Evolutionary conservation across 2,888 invertebrate genomes (phyloP).

Genomic region (Argyresthia goedartella): DNA sequence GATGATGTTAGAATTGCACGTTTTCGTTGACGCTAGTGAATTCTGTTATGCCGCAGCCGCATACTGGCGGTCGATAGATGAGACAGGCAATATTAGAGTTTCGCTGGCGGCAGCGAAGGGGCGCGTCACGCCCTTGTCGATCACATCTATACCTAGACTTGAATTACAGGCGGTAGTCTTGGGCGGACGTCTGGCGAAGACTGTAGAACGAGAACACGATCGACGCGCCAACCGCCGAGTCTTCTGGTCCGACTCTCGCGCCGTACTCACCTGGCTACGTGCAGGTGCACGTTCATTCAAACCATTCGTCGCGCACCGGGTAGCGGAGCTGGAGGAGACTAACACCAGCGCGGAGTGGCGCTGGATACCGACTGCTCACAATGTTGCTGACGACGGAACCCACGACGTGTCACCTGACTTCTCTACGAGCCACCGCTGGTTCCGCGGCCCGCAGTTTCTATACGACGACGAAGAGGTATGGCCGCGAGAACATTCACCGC

Average conservation of each 20-base stretch:
- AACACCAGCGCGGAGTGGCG: background rate
- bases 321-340: background rate
- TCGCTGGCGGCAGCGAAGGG: constrained; percentile 9
- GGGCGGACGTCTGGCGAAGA: constrained; percentile 9
- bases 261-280: constrained; percentile 3
- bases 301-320: background rate
- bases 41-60: background rate
- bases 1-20: too few relatives aligned
- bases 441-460: background rate
- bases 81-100: constrained; percentile 1
- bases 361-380: background rate
- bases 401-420: background rate
- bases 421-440: background rate
- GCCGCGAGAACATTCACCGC: background rate
- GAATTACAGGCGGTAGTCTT: constrained; percentile 9
- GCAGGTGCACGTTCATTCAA: background rate
- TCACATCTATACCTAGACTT: constrained; percentile 7
- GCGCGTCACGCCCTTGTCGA: constrained; percentile 7
- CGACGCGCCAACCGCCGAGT: background rate
- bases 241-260: constrained; percentile 9
- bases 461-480: background rate
- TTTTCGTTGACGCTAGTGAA: background rate
- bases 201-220: constrained; percentile 8
- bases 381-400: background rate
- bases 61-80: background rate